Base-by-base conservation (phyloP, 2,113 vertebrate genomes). In the Cynopterus brachyotis region DNA sequence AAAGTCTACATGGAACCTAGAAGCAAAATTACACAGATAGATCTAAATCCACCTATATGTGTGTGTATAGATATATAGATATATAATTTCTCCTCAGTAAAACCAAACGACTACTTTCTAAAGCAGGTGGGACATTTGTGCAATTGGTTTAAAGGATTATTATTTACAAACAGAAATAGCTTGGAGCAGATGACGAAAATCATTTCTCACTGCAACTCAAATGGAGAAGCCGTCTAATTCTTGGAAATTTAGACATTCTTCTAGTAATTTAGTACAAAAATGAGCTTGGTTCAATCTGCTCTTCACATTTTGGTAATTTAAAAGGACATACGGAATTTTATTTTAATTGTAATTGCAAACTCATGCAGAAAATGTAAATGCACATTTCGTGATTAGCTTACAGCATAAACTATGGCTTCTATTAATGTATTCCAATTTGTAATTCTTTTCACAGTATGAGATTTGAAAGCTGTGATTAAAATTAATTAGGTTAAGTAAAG, bases 401-500 rank as follows among this genome's bases (percentile, higher is more conserved):
- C 98, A 98, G 98, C 97, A 98, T 97, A 98, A 98, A 98, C 98
- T 98, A 98, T 94, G 78, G 97, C 97, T 98, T 98, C 98, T 98
- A 99, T 98, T 99, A 99, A 99, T 99, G 98, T 98, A 98, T 98
- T 99, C 98, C 98, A 98, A 98, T 99, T 99, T 98, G 98, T 98
- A 99, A 99, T 99, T 99, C 98, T 99, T 99, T 98, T 98, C 99
- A 98, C 99, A 99, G 99, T 99, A 97, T 98, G 98, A 98, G 98
- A 98, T 98, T 98, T 98, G 98, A 98, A 99, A 99, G 98, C 98
- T 99, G 99, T 99, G 98, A 99, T 99, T 99, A 99, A 99, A 99
- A 99, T 99, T 98, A 99, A 99, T 99, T 99, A 99, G 98, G 98
- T 99, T 99, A 99, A 99, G 98, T 99, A 99, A 99, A 99, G 99